These are phyloP conservation scores for Lepeophtheirus nordmannii DNA, from an alignment of 2,888 invertebrate species.

Conservation along the genomic window DNA sequence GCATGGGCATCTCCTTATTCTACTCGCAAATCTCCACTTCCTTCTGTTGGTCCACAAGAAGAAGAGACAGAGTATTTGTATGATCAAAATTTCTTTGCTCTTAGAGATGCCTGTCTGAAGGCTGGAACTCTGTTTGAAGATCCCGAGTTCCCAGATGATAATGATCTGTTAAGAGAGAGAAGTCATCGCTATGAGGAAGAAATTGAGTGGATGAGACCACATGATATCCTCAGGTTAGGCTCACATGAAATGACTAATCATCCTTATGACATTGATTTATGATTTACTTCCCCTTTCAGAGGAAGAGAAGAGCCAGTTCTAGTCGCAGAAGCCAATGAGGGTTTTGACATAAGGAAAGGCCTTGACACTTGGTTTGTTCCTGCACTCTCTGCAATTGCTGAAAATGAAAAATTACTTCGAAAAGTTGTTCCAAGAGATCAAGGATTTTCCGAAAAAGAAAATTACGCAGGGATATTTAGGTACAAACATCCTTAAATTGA, in stretches of 20 bases:
- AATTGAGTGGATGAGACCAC: constrained; percentile 23
- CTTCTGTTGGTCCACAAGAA: not conserved
- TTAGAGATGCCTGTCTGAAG: constrained; percentile 14
- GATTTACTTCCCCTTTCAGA: not conserved
- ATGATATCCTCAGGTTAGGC: constrained; percentile 7
- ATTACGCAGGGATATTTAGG: constrained; percentile 24
- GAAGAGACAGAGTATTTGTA: constrained; percentile 20
- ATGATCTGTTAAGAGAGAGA: constrained; percentile 18
- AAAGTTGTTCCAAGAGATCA: constrained; percentile 23
- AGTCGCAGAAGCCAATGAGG: constrained; percentile 23
- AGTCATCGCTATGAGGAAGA: constrained; percentile 12
- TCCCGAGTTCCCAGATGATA: constrained; percentile 19
- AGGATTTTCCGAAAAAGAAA: constrained; percentile 15
- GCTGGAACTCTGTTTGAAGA: constrained; percentile 18
- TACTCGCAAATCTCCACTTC: not conserved
- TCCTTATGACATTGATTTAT: not conserved
- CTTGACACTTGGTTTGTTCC: constrained; percentile 24
- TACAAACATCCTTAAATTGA: not conserved
- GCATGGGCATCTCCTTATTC: constrained; percentile 3
- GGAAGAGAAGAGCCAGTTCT: constrained; percentile 19
- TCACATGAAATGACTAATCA: not conserved
- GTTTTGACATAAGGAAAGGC: constrained; percentile 21
- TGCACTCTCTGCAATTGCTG: constrained; percentile 20
- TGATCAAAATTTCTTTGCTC: constrained; percentile 17
- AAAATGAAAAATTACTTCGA: constrained; percentile 17